A percentile compares a stretch with the other conserved stretches of the same genome.
phyloP scores from a whole-genome alignment of 2,113 vertebrate genomes.

The Onychostoma macrolepis region DNA sequence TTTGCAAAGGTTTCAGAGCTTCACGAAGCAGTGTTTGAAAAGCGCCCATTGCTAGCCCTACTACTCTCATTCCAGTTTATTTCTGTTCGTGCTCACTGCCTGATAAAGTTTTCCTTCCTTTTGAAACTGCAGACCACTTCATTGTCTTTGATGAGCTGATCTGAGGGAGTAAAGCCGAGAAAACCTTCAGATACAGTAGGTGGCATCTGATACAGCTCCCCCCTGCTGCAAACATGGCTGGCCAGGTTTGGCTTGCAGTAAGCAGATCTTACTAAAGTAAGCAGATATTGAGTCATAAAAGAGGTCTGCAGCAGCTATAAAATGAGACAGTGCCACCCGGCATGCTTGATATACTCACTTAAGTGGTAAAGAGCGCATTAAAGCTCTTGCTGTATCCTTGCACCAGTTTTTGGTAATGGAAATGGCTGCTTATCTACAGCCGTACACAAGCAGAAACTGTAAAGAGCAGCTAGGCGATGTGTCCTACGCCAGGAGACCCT shows the following conservation, averaged over 20 bases:
- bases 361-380: constrained; percentile 47
- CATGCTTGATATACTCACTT: constrained; percentile 18
- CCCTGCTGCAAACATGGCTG: neutral
- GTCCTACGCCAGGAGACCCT: constrained; percentile 22
- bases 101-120: neutral
- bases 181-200: neutral
- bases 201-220: constrained; percentile 23
- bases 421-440: constrained; percentile 27
- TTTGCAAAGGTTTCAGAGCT: neutral
- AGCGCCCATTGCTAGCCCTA: neutral
- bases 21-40: neutral
- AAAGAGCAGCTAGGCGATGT: neutral
- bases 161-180: neutral
- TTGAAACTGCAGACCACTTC: neutral
- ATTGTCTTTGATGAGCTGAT: constrained; percentile 29
- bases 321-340: neutral
- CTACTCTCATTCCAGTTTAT: neutral
- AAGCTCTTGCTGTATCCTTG: constrained; percentile 30
- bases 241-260: constrained; percentile 6
- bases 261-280: constrained; percentile 45
- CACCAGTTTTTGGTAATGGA: constrained; percentile 33
- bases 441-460: neutral
- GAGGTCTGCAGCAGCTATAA: constrained; percentile 38
- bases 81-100: neutral
- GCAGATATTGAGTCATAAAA: constrained; percentile 38